Percentiles rank a stretch among this genome's conserved stretches.
Conservation (phyloP, 2,888 invertebrate genomes). For the Drosophila acutilabella region DNA sequence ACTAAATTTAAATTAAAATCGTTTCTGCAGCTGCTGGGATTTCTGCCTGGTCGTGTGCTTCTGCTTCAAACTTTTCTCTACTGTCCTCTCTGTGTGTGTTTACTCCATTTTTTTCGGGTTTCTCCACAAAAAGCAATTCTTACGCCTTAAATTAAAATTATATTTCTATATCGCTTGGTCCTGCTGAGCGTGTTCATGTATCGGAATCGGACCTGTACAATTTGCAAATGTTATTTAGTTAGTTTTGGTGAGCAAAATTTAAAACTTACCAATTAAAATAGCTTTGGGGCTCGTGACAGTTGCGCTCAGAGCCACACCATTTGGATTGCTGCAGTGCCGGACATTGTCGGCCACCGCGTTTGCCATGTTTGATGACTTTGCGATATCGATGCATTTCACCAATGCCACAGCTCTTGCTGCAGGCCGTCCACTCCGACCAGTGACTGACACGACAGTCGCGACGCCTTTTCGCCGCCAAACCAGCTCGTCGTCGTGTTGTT, state of each 20-base stretch:
- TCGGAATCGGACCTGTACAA: constrained; percentile 74
- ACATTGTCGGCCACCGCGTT: constrained; percentile 93
- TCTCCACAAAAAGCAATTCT: constrained; percentile 68
- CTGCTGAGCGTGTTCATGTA: constrained; percentile 74
- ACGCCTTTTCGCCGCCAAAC: constrained; percentile 79
- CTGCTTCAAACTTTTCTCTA: constrained; percentile 12
- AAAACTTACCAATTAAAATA: constrained; percentile 88
- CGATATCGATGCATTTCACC: constrained; percentile 94
- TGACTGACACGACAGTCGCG: constrained; percentile 92
- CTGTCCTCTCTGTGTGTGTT: constrained; percentile 30
- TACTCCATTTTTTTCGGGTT: constrained; percentile 26
- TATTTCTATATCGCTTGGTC: constrained; percentile 67
- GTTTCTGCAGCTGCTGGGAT: constrained; percentile 37
- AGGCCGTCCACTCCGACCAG: constrained; percentile 95
- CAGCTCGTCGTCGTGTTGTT: constrained; percentile 81
- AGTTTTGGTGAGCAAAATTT: no score
- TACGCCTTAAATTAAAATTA: constrained; percentile 80
- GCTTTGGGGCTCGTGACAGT: constrained; percentile 87
- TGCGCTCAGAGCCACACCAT: constrained; percentile 93
- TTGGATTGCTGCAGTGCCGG: constrained; percentile 93
- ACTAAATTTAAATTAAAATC: constrained; percentile 76
- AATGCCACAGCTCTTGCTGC: constrained; percentile 95
- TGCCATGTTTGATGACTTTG: constrained; percentile 90
- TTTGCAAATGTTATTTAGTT: no score
- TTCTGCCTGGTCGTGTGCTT: constrained; percentile 18